Evolutionary conservation across 2,888 invertebrate species (phyloP), one percentile per base, ranked within the genome.

Genomic region (Andrena marginata): DNA sequence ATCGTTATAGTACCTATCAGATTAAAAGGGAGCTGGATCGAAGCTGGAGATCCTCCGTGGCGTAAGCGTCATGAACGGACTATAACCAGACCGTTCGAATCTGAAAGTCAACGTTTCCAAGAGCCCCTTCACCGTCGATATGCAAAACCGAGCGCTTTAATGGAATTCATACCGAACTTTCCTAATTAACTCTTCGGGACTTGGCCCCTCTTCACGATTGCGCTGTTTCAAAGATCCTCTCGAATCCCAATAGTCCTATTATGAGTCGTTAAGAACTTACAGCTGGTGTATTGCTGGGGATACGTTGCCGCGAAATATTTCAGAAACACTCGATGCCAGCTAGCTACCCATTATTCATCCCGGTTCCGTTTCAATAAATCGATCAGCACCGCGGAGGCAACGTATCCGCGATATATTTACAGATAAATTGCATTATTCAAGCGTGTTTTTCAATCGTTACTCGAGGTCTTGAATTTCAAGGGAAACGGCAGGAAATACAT

Each of bases 111-210:
- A 69, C 73, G 80, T 80, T 68, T 59, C 51, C 48, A 23, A 76
- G 72, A n/a, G 63, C 48, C 23, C 20, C 33, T 49, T 23, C 70
- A 16, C 29, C 48, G 49, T n/a, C 65, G 69, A 60, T 63, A 71
- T 74, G 74, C 74, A 64, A 77, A 78, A 75, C 59, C 63, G 10
- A 56, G 62, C 26, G 49, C 26, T 56, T 82, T 80, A 82, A 86
- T 86, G 67, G 74, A 82, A 86, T 85, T 73, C 79, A 56, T 70
- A 54, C 26, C 42, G 72, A 86, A 87, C 73, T 87, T 87, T 69
- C 64, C 85, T 83, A 87, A 87, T 87, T 85, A 87, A 87, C 87
- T 77, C 76, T 68, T 49, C 51, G 62, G 51, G 20, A 35, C 54
- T 72, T 60, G 51, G 29, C 26, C 6, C 23, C 60, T 26, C 67